These are phyloP conservation scores for Anisognathus igniventris DNA, from an alignment of 2,797 vertebrate species.

Conservation along the genomic window DNA sequence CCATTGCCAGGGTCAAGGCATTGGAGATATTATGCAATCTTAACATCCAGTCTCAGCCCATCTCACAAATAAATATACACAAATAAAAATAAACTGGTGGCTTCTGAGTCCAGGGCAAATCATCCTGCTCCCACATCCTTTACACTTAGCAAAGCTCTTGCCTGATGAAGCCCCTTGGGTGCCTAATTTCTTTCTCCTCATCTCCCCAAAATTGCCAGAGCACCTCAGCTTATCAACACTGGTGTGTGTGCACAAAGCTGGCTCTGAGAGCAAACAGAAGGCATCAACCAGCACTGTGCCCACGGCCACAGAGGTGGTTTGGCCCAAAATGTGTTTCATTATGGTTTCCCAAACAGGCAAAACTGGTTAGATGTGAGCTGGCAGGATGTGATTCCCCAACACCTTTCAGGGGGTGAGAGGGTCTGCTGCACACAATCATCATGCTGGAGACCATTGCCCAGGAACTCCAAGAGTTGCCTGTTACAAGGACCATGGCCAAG, in stretches of 20 bases:
- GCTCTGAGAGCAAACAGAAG: background rate
- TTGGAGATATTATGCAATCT: background rate
- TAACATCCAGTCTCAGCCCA: background rate
- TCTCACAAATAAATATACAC: background rate
- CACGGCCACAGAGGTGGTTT: background rate
- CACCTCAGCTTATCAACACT: accelerated
- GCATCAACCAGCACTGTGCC: background rate
- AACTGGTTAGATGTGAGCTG: background rate
- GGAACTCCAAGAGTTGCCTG: background rate
- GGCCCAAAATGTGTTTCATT: background rate
- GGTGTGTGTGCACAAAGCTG: background rate
- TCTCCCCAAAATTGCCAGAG: background rate
- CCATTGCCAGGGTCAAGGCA: background rate
- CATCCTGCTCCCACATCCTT: background rate
- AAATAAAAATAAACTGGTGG: background rate
- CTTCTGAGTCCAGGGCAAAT: background rate
- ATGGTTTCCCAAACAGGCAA: background rate
- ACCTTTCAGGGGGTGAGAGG: background rate
- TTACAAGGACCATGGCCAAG: background rate
- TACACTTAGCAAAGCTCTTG: background rate
- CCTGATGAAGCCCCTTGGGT: background rate
- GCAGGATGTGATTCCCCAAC: background rate
- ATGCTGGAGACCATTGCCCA: background rate
- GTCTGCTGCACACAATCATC: background rate
- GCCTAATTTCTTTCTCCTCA: background rate